Evolutionary conservation across 2,113 vertebrate species (phyloP).

Genomic region (Zootoca vivipara): DNA sequence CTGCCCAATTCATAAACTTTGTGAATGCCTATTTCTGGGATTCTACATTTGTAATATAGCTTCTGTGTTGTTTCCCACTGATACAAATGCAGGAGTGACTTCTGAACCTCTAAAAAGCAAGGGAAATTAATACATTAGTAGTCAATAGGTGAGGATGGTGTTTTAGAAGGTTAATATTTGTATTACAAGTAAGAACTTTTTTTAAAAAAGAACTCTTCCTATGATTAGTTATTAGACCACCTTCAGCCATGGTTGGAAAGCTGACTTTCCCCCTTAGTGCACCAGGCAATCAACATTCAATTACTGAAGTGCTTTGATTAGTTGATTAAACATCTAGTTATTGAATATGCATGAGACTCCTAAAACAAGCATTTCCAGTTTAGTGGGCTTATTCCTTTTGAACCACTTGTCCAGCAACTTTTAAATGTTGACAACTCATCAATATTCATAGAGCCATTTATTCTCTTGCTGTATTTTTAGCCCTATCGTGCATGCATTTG

Average conservation of each 20-base stretch:
- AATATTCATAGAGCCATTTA: slow-evolving; percentile 8
- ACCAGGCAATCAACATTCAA: slow-evolving; percentile 72
- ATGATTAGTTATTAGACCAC: slow-evolving; percentile 60
- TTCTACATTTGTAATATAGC: neutral
- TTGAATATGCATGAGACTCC: slow-evolving; percentile 72
- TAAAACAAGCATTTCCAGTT: slow-evolving; percentile 53
- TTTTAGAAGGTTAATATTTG: slow-evolving; percentile 50
- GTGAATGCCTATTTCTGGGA: neutral
- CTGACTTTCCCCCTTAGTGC: slow-evolving; percentile 65
- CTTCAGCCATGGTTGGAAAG: slow-evolving; percentile 55
- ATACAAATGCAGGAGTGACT: neutral
- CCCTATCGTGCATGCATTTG: neutral
- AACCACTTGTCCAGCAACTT: slow-evolving; percentile 65
- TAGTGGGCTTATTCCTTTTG: slow-evolving; percentile 32
- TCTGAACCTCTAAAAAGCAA: neutral
- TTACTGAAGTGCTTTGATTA: slow-evolving; percentile 71
- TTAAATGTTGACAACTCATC: slow-evolving; percentile 51
- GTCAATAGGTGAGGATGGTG: slow-evolving; percentile 16
- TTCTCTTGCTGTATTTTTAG: slow-evolving; percentile 17
- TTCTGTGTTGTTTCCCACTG: neutral
- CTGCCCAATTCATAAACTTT: neutral
- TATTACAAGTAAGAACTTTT: slow-evolving; percentile 46
- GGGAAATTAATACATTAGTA: neutral
- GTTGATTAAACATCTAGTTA: slow-evolving; percentile 68
- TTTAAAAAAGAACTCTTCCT: slow-evolving; percentile 26